Percentiles rank a stretch among this genome's conserved stretches.
Evolutionary conservation across 2,113 vertebrate species (phyloP).

Genomic region (Sciurus niger): DNA sequence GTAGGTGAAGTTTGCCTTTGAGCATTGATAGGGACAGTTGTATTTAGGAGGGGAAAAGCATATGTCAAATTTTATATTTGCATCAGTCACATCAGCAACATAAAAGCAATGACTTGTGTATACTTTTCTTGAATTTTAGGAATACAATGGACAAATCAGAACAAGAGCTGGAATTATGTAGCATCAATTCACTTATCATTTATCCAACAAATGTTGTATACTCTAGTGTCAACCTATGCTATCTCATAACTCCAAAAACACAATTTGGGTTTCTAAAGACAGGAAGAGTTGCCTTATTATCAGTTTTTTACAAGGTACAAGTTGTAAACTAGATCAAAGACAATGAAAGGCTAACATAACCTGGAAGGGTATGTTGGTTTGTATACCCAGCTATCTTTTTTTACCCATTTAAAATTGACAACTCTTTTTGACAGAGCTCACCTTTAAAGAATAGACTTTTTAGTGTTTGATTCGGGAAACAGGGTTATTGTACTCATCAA

Average conservation of each 20-base stretch:
- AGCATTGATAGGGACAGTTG: neutral
- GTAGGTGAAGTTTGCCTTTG: slow-evolving; percentile 24
- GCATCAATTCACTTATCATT: neutral
- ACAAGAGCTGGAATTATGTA: neutral
- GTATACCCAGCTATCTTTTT: neutral
- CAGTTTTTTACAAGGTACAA: neutral
- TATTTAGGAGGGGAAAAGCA: neutral
- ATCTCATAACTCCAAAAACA: neutral
- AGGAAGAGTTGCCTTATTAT: neutral
- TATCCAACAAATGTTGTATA: neutral
- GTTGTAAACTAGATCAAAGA: neutral
- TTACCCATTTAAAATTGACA: neutral
- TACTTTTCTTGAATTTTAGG: slow-evolving; percentile 35
- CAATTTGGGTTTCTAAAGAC: neutral
- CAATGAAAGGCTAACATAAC: neutral
- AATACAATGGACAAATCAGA: neutral
- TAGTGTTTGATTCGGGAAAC: neutral
- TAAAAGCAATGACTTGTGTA: neutral
- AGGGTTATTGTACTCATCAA: neutral
- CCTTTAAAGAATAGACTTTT: neutral
- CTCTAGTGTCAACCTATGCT: neutral
- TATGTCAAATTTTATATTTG: slow-evolving; percentile 25
- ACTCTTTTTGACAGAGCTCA: neutral
- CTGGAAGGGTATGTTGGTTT: neutral
- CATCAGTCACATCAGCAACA: neutral